Evolutionary conservation across 2,797 vertebrate genomes (phyloP).

Genomic region (Sebastes aleutianus): DNA sequence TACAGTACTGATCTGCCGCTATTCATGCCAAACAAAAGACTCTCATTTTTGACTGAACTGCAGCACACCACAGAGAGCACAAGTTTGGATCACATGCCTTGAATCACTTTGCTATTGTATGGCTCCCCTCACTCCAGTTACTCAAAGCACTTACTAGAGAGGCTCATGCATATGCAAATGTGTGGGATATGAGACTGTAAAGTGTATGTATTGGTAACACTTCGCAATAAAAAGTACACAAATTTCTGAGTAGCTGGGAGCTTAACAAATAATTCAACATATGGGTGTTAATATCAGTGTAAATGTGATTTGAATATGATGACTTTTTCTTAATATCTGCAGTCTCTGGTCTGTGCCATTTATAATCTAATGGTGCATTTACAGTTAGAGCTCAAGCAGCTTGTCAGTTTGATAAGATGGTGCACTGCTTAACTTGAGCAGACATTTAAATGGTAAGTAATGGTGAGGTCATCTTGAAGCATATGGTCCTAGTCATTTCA

Average conservation of each 20-base stretch:
- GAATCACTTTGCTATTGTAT: slow-evolving; percentile 53
- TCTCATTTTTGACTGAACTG: slow-evolving; percentile 35
- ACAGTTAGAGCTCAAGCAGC: not conserved
- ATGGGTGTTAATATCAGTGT: not conserved
- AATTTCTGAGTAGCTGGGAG: not conserved
- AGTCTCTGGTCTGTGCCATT: not conserved
- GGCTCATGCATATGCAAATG: slow-evolving; percentile 51
- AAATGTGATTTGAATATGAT: not conserved
- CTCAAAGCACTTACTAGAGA: slow-evolving; percentile 45
- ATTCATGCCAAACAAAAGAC: slow-evolving; percentile 63
- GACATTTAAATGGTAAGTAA: not conserved
- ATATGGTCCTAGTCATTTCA: not conserved
- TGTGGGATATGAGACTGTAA: slow-evolving; percentile 5
- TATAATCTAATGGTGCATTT: not conserved
- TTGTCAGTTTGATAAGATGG: not conserved
- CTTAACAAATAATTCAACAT: not conserved
- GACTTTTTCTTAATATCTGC: not conserved
- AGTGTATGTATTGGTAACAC: slow-evolving; percentile 2
- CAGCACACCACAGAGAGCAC: slow-evolving; percentile 28
- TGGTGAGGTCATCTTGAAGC: not conserved
- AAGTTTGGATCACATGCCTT: slow-evolving; percentile 40
- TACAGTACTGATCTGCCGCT: slow-evolving; percentile 47
- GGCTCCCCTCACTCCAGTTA: slow-evolving; percentile 50
- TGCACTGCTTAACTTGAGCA: not conserved
- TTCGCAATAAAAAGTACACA: not conserved